Evolutionary conservation across 1,140 invertebrate species (phyloP), one percentile per base, ranked within the genome.

Genomic region (Aphidius ervi): DNA sequence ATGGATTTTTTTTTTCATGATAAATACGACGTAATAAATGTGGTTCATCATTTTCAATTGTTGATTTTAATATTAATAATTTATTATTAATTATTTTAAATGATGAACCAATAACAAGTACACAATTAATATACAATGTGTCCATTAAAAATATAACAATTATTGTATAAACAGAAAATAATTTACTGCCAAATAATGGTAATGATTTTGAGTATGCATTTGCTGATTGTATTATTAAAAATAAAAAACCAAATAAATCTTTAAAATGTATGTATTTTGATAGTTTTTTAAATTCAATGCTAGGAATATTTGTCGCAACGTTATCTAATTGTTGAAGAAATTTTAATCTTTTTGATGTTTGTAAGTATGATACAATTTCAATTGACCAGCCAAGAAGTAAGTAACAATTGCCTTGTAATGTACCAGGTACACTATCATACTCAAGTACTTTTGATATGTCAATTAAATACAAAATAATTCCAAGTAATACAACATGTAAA

Each of bases 41-140:
- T 9, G 68, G 57, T n/a, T 72, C 64, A 2, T 72, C 68, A 0
- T 10, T 64, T 2, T 65, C 0, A 6, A 68, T 47, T n/a, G 50
- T 61, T 0, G 66, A 9, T 20, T 66, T 70, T 6, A 76, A 59
- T 16, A 47, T 56, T 1, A 48, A 6, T 0, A 79, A 31, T 16
- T 70, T 70, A 0, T 65, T 47, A 9, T 74, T 73, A 6, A 78
- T 63, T 9, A 63, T 58, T 4, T 66, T 52, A 43, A 78, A 78
- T 6, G 71, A 77, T 10, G 50, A 64, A 7, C 64, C 71, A 0
- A 78, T 16, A 0, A 71, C 61, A 16, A 58, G 70, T 0, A 74
- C 70, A 37, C 68, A 77, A 50, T 78, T 69, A 7, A 70, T 65
- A 52, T 78, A 78, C 0, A 73, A 56, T 37, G 66, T 70, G 57